phyloP scores from a whole-genome alignment of 2,113 vertebrate species.

The human (Homo sapiens) region GRCh38 chr3:8596001-8596500 shows the following conservation, averaged over 20 bases:
- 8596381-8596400: too few relatives aligned
- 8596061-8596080: rapidly evolving
- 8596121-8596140: not conserved
- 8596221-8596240: not conserved
- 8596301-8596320: not conserved
- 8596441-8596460: not conserved
- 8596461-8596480: not conserved
- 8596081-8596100: rapidly evolving
- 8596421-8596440: not conserved
- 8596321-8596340: not conserved
- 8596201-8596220: not conserved
- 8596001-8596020: not conserved
- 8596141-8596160: not conserved
- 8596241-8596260: not conserved
- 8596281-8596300: not conserved
- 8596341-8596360: not conserved
- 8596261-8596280: not conserved
- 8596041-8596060: not conserved
- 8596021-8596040: rapidly evolving
- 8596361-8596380: not conserved
- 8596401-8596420: not conserved
- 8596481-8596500: not conserved
- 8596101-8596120: not conserved
- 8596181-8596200: too few relatives aligned
- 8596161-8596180: not conserved